These are phyloP conservation scores for Phrynosoma platyrhinos DNA, from an alignment of 2,113 vertebrate species.

Conservation along the genomic window DNA sequence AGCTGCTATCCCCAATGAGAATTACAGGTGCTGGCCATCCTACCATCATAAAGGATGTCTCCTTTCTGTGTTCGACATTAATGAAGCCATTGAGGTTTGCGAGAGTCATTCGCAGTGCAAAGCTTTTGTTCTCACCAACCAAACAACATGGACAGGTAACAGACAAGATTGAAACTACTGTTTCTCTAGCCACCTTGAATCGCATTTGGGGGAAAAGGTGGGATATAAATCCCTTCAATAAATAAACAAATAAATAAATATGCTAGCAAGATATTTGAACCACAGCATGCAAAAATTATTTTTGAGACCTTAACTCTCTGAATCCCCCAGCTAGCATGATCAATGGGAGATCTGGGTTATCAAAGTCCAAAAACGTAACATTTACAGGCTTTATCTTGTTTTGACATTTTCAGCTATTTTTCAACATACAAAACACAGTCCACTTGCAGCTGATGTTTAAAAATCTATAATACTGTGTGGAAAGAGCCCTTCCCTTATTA, in stretches of 20 bases:
- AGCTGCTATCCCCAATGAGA: slow-evolving; percentile 79
- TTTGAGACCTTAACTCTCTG: too few relatives aligned
- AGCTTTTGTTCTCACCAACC: slow-evolving; percentile 88
- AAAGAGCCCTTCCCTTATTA: neutral
- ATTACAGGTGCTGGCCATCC: slow-evolving; percentile 91
- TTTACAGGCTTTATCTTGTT: too few relatives aligned
- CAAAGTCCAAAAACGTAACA: too few relatives aligned
- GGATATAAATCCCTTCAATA: too few relatives aligned
- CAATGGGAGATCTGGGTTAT: too few relatives aligned
- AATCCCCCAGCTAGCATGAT: too few relatives aligned
- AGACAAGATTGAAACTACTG: neutral
- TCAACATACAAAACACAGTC: neutral
- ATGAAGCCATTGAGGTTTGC: slow-evolving; percentile 84
- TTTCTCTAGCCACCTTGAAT: neutral
- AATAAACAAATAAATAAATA: too few relatives aligned
- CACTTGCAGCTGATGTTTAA: neutral
- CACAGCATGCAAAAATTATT: neutral
- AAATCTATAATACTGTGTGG: neutral
- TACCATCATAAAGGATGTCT: slow-evolving; percentile 88
- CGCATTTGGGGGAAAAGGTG: too few relatives aligned
- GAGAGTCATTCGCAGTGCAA: slow-evolving; percentile 87
- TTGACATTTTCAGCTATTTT: too few relatives aligned
- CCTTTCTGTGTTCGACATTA: slow-evolving; percentile 83
- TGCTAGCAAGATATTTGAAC: neutral
- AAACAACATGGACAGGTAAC: slow-evolving; percentile 91